Evolutionary conservation across 2,888 invertebrate species (phyloP).

Genomic region (Meganola albula): DNA sequence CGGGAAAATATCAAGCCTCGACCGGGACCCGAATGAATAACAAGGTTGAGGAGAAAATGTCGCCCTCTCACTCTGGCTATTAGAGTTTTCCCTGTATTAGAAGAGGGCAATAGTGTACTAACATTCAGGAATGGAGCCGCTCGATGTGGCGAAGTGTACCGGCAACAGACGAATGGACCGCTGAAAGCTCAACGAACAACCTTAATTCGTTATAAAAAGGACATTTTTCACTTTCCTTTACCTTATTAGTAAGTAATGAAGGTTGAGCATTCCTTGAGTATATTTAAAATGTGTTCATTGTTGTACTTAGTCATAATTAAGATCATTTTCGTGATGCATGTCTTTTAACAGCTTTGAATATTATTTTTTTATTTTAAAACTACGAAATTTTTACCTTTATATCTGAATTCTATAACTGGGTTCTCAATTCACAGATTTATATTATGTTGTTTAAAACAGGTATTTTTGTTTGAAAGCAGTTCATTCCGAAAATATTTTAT

Average conservation of each 20-base stretch:
- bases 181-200: constrained; percentile 67
- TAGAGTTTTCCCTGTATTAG: constrained; percentile 54
- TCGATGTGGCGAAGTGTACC: constrained; percentile 46
- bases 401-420: no score
- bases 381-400: no score
- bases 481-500: no score
- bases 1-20: constrained; percentile 70
- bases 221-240: constrained; percentile 48
- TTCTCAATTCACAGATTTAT: no score
- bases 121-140: constrained; percentile 21
- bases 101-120: constrained; percentile 42
- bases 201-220: constrained; percentile 60
- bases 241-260: constrained; percentile 27
- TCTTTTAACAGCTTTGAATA: no score
- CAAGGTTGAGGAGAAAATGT: constrained; percentile 26
- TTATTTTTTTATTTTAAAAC: no score
- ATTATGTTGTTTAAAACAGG: no score
- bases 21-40: constrained; percentile 62
- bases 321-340: no score
- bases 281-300: constrained; percentile 17
- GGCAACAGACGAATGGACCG: constrained; percentile 39
- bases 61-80: constrained; percentile 41
- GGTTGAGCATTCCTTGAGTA: constrained; percentile 21
- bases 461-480: no score
- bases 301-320: no score